phyloP scores from a whole-genome alignment of 2,797 vertebrate genomes.

The Chromobotia macracanthus region DNA sequence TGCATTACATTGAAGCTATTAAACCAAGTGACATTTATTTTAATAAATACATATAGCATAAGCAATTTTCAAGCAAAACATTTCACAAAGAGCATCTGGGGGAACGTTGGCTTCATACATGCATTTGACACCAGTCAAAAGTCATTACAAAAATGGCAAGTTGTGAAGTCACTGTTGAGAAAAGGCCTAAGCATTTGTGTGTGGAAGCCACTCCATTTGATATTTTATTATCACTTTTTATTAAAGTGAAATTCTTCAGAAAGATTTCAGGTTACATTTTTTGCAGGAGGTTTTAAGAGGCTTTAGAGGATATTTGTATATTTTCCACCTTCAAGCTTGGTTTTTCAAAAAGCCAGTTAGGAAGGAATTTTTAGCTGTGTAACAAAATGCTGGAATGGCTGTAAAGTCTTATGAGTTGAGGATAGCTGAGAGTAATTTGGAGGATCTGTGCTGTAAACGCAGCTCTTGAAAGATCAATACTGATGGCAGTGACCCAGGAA shows the following conservation, averaged over 20 bases:
- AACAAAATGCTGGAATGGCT: neutral
- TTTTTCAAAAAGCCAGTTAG: neutral
- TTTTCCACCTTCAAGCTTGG: neutral
- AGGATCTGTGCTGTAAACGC: constrained; percentile 13
- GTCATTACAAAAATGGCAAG: too few relatives aligned
- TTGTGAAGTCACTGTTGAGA: too few relatives aligned
- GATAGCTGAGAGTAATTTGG: constrained; percentile 1
- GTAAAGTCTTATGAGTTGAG: neutral
- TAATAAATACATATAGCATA: too few relatives aligned
- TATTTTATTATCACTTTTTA: neutral
- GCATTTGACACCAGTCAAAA: too few relatives aligned
- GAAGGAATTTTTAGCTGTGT: neutral
- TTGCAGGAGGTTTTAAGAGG: neutral
- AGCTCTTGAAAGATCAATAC: neutral
- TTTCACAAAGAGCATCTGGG: too few relatives aligned
- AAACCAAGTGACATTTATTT: too few relatives aligned
- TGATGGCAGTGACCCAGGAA: constrained; percentile 26
- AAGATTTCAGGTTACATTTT: constrained; percentile 8
- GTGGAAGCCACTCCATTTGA: neutral
- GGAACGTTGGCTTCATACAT: too few relatives aligned
- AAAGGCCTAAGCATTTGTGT: neutral
- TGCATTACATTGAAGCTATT: too few relatives aligned
- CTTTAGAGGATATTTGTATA: neutral
- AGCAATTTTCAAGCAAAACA: too few relatives aligned
- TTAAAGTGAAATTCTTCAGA: neutral